Base-by-base conservation (phyloP, 2,797 vertebrate genomes). In the Pangasius sanitwongsei region DNA sequence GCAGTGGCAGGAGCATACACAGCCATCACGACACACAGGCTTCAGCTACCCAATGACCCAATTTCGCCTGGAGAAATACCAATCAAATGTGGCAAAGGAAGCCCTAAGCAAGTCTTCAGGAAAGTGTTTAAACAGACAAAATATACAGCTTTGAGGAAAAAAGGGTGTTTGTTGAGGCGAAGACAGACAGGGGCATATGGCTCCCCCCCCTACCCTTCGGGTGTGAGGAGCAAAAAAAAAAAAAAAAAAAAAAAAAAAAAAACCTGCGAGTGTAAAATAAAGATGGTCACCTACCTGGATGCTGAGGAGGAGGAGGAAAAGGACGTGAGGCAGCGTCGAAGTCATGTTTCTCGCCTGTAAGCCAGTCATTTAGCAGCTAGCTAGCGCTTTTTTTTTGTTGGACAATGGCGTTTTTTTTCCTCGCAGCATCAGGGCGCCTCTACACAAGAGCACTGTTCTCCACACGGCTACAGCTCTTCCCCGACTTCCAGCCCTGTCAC, bases 1-100 rank as follows among this genome's bases (percentile, higher is more conserved):
- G 67, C 67, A 57, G 65, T 20, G 78, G 70, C 75, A 70, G 34
- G 8, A 88, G 11, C 67, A 83, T 11, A 72, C 78, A 61, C 70
- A 69, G 65, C 70, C 88, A 86, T 87, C 61, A 88, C 85, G 4
- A 89, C 67, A 85, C 83, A 44, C 44, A 50, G 37, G 78, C 87
- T 89, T 87, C 93, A 93, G 13, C 93, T 67, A 69, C 6, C 89
- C 90, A 90, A 92, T 96, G 96, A 96, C 96, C 96, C 95, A 95
- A 92, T 95, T 96, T 94, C 93, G 34, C 87, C 92, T 72, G 87
- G 89, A 93, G 92, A 93, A 91, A 92, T 88, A 90, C 91, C 90
- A 90, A 91, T 90, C 90, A 91, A 78, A 57, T 89, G 65, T 89
- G 82, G 61, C 61, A 80, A 83, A 61, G 86, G 72, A 87, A 55